Conservation (phyloP, 2,113 vertebrate species). For the Datnioides undecimradiatus region DNA sequence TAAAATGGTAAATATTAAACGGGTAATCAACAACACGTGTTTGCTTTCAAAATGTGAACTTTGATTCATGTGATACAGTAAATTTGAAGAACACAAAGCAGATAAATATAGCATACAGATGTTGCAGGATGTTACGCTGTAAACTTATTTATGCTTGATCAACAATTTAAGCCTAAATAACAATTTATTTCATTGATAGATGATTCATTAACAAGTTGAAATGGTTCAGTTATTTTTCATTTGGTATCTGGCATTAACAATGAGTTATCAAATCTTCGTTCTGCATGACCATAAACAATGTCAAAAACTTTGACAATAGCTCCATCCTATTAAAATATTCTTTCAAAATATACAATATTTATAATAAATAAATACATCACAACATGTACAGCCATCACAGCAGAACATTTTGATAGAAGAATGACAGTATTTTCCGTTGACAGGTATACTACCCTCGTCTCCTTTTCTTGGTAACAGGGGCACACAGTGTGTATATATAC, state of each 20-base stretch:
- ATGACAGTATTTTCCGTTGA: slow-evolving; percentile 5
- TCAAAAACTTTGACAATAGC: slow-evolving; percentile 5
- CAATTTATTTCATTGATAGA: background rate
- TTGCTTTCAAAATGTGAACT: slow-evolving; percentile 17
- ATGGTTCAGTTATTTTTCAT: background rate
- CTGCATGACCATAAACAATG: background rate
- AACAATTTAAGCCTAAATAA: background rate
- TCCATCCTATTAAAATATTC: slow-evolving; percentile 31
- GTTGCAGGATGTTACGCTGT: background rate
- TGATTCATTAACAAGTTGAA: slow-evolving; percentile 5
- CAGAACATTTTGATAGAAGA: slow-evolving; percentile 16
- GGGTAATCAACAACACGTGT: slow-evolving; percentile 2
- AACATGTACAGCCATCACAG: slow-evolving; percentile 37
- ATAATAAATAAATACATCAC: slow-evolving; percentile 64
- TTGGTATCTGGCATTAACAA: background rate
- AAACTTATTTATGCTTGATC: background rate
- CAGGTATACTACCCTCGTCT: slow-evolving; percentile 3
- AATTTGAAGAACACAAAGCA: slow-evolving; percentile 11
- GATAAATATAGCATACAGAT: background rate
- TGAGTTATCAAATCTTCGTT: slow-evolving; percentile 13
- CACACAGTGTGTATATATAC: slow-evolving; percentile 18
- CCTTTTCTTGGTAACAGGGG: slow-evolving; percentile 17
- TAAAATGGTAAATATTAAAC: too few species aligned
- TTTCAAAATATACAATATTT: slow-evolving; percentile 62
- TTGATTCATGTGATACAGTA: slow-evolving; percentile 50